A percentile compares a stretch with the other conserved stretches of the same genome.
These are phyloP conservation scores for Cossypha dichroa DNA, from an alignment of 2,797 vertebrate genomes.

Conservation along the genomic window DNA sequence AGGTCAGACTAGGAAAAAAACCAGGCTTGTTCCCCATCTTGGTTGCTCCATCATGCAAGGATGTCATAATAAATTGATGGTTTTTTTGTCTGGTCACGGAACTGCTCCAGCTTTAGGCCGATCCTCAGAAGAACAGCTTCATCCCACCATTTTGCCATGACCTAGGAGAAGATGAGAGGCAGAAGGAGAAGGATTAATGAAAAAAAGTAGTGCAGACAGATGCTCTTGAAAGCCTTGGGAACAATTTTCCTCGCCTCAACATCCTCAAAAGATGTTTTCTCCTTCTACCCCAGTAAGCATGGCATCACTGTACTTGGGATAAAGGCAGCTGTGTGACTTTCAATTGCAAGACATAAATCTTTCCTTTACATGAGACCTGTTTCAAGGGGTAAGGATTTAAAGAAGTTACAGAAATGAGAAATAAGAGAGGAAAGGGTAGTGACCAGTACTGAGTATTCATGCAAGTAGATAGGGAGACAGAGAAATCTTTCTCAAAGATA, in stretches of 20 bases:
- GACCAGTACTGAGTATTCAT: background rate
- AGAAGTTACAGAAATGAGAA: background rate
- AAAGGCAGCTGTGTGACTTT: background rate
- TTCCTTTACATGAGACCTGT: background rate
- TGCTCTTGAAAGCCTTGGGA: background rate
- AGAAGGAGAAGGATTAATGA: background rate
- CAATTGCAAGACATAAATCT: background rate
- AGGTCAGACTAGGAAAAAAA: background rate
- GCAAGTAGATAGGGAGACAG: background rate
- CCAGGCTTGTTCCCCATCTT: background rate
- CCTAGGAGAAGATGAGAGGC: constrained; percentile 4
- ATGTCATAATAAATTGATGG: constrained; percentile 68
- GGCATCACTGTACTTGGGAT: background rate
- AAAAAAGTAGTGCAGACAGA: background rate
- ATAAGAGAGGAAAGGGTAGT: background rate
- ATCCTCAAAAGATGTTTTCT: background rate
- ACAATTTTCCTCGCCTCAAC: fast-evolving
- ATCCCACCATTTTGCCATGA: constrained; percentile 75
- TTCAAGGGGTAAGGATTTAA: background rate
- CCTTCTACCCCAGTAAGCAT: background rate
- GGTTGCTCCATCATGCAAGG: background rate
- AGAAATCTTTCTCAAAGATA: background rate
- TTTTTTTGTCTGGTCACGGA: constrained; percentile 49
- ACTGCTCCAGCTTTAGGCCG: constrained; percentile 65
- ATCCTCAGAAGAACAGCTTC: constrained; percentile 68